A percentile compares a stretch with the other conserved stretches of the same genome.
Conservation (phyloP, 2,113 vertebrate species). For the Calidris pugnax region DNA sequence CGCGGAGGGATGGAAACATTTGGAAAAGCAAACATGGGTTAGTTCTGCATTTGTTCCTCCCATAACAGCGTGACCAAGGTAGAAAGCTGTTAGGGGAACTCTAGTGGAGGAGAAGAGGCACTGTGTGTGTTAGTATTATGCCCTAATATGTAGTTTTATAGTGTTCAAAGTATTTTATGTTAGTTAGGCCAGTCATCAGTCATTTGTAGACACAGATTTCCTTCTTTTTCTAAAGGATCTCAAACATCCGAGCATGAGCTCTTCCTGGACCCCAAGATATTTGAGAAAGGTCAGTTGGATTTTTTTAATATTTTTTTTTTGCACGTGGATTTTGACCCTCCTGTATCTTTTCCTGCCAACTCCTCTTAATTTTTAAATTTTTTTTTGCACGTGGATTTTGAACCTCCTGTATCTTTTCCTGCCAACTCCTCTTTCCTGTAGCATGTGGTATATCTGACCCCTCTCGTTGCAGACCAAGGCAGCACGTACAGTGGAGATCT, state of each 20-base stretch:
- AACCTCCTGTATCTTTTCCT: not conserved
- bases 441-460: not conserved
- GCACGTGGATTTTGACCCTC: not conserved
- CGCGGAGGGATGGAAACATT: not conserved
- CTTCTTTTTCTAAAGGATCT: conserved; percentile 70
- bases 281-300: conserved; percentile 79
- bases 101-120: not conserved
- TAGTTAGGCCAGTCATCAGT: not conserved
- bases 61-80: not conserved
- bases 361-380: not conserved
- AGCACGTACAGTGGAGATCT: conserved; percentile 89
- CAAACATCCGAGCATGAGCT: conserved; percentile 81
- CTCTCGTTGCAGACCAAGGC: conserved; percentile 80
- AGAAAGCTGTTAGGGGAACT: not conserved
- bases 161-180: not conserved
- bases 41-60: not conserved
- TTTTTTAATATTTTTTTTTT: not conserved
- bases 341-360: not conserved
- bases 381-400: not conserved
- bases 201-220: not conserved
- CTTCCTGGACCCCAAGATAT: conserved; percentile 81
- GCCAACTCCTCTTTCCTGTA: not conserved
- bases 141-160: not conserved
- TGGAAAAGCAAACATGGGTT: not conserved
- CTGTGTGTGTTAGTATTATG: not conserved